A percentile compares a stretch with the other conserved stretches of the same genome.
These are phyloP conservation scores for Sphyrna mokarran DNA, from an alignment of 2,113 vertebrate species.

Conservation along the genomic window DNA sequence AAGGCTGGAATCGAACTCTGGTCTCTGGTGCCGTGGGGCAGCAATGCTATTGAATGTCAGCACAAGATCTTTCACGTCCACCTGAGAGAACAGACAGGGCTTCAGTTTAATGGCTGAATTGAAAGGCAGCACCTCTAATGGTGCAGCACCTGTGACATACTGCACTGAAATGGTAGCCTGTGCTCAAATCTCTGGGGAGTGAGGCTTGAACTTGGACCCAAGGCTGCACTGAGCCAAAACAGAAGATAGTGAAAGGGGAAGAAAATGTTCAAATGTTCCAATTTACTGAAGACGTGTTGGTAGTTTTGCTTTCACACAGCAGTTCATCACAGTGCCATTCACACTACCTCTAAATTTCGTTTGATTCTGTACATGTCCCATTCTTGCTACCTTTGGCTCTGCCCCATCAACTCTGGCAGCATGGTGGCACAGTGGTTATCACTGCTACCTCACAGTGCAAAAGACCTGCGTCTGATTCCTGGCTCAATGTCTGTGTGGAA, in stretches of 20 bases:
- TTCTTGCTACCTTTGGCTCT: no score
- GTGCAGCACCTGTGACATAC: background rate
- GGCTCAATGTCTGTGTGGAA: no score
- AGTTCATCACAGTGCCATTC: background rate
- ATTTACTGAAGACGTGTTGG: background rate
- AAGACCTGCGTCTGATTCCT: no score
- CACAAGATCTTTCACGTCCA: background rate
- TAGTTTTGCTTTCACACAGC: background rate
- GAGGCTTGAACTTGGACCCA: background rate
- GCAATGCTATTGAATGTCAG: no score
- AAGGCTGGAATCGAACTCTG: no score
- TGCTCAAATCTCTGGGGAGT: background rate
- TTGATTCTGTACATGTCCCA: background rate
- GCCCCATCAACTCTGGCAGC: background rate
- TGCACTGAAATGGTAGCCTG: background rate
- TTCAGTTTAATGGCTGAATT: background rate
- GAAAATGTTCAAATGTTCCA: background rate
- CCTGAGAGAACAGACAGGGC: background rate
- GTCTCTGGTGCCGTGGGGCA: no score
- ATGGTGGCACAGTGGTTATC: no score
- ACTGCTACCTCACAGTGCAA: no score
- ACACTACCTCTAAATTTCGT: background rate
- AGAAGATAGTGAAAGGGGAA: background rate
- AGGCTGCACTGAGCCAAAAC: background rate
- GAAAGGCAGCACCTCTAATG: background rate